phyloP scores from a whole-genome alignment of 2,888 invertebrate genomes.

The Unio delphinus region DNA sequence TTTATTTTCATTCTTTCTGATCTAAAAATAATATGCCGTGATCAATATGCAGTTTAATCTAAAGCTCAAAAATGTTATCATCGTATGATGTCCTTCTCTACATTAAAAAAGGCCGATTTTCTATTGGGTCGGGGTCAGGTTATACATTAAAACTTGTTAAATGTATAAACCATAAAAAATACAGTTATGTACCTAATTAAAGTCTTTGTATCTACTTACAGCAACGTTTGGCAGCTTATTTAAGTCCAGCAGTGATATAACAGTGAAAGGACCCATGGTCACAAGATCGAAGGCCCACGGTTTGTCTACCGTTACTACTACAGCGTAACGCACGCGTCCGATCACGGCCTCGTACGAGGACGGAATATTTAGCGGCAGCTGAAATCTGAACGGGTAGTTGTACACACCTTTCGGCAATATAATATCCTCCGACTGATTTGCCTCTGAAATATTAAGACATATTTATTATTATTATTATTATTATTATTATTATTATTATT shows the following conservation, averaged over 20 bases:
- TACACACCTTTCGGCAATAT: constrained; percentile 79
- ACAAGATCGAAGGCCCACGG: constrained; percentile 87
- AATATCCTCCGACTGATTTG: constrained; percentile 41
- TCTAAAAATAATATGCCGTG: no score
- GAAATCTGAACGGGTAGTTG: constrained; percentile 85
- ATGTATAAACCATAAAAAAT: background rate
- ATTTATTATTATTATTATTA: no score
- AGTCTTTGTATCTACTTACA: constrained; percentile 33
- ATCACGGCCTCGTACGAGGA: constrained; percentile 51
- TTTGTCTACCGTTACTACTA: constrained; percentile 84
- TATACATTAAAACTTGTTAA: no score
- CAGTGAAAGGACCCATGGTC: constrained; percentile 84
- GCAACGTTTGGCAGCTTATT: constrained; percentile 73
- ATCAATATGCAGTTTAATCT: no score
- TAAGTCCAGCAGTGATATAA: constrained; percentile 85
- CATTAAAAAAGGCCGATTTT: no score
- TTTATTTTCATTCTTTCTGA: no score
- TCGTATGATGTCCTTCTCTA: no score
- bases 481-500: no score
- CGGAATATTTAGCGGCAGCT: constrained; percentile 75
- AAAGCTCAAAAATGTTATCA: no score
- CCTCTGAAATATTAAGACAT: background rate
- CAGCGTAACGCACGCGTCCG: constrained; percentile 83
- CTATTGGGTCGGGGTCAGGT: no score
- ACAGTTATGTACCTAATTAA: background rate